Conservation (phyloP, 2,797 vertebrate genomes). For the Eupleurogrammus muticus region DNA sequence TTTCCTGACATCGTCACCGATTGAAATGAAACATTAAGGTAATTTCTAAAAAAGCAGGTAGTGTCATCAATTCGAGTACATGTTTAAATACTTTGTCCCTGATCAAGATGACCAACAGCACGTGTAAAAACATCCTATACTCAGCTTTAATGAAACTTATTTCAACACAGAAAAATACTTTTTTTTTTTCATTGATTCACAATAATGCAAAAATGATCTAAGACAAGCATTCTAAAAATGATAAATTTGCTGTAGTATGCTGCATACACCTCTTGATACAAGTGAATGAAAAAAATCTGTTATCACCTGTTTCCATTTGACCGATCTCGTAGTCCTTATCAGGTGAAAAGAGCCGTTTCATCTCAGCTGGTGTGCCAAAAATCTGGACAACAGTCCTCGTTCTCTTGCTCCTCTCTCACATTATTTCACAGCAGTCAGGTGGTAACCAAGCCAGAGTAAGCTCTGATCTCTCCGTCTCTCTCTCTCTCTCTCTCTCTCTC, state of each 20-base stretch:
- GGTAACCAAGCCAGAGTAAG: slow-evolving; percentile 37
- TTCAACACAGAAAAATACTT: neutral
- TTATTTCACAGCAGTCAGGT: slow-evolving; percentile 53
- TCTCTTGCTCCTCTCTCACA: slow-evolving; percentile 44
- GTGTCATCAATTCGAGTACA: neutral
- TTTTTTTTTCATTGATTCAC: neutral
- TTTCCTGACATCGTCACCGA: neutral
- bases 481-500: slow-evolving; percentile 11
- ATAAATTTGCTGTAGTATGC: neutral
- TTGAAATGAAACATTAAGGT: neutral
- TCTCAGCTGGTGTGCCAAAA: neutral
- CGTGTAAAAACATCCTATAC: neutral
- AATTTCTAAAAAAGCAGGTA: neutral
- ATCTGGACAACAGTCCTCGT: slow-evolving; percentile 29
- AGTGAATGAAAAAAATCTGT: slow-evolving; percentile 22
- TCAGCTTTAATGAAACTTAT: slow-evolving; percentile 17
- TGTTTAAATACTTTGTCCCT: neutral
- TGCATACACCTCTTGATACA: neutral
- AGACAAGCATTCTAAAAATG: slow-evolving; percentile 7
- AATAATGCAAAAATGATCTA: neutral
- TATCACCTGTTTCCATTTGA: slow-evolving; percentile 74
- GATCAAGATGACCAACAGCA: neutral
- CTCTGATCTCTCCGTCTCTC: slow-evolving; percentile 48
- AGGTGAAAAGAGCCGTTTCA: slow-evolving; percentile 14
- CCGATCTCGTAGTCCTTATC: slow-evolving; percentile 51